Conservation (phyloP, 2,888 invertebrate genomes). For the Apocheima hispidaria region DNA sequence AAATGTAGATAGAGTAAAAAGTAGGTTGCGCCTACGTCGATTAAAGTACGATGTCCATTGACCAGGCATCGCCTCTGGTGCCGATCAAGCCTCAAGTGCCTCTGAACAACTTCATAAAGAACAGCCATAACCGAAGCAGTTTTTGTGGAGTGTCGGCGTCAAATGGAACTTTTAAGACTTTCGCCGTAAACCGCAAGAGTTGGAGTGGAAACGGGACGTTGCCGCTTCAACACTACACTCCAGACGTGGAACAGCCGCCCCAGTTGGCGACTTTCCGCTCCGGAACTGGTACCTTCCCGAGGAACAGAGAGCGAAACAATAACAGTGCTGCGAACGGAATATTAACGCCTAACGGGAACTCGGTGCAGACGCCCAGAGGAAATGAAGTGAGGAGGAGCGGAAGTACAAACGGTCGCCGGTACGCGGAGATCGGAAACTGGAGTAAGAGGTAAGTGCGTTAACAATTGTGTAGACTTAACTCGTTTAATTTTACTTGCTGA, state of each 20-base stretch:
- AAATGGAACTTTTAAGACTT: constrained; percentile 82
- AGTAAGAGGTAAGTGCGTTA: constrained; percentile 79
- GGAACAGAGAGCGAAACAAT: constrained; percentile 82
- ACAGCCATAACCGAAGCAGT: constrained; percentile 84
- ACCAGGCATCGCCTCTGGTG: constrained; percentile 83
- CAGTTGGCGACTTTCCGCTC: constrained; percentile 81
- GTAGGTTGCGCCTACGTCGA: constrained; percentile 68
- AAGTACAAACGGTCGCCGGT: constrained; percentile 83
- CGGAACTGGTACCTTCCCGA: constrained; percentile 82
- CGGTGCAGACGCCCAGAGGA: constrained; percentile 79
- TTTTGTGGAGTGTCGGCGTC: constrained; percentile 83
- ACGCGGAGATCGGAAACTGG: constrained; percentile 87
- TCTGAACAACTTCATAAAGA: constrained; percentile 84
- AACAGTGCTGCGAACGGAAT: constrained; percentile 78
- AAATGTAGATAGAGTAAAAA: constrained; percentile 79
- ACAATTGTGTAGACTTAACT: constrained; percentile 48
- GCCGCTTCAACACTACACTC: constrained; percentile 79
- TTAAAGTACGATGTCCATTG: constrained; percentile 82
- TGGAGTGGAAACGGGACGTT: constrained; percentile 85
- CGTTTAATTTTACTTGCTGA: constrained; percentile 42
- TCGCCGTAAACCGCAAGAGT: constrained; percentile 83
- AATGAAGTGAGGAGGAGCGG: constrained; percentile 84
- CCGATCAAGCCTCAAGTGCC: constrained; percentile 82
- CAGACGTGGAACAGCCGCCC: constrained; percentile 72
- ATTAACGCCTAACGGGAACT: constrained; percentile 84